Base-by-base conservation (phyloP, 2,797 vertebrate species). In the Naso thynnoides region DNA sequence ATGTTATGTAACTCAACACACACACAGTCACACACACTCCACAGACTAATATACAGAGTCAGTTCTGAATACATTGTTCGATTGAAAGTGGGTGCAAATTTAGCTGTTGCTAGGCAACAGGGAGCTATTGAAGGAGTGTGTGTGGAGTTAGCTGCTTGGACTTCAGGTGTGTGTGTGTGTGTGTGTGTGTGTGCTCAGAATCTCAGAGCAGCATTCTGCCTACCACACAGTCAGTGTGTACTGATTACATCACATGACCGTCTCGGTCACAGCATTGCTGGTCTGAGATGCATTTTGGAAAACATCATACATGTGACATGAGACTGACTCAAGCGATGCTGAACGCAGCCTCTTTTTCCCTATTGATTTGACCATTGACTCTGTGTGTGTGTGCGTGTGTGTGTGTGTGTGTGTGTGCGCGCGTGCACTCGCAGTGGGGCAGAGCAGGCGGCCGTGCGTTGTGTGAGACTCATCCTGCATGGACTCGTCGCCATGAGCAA, bases 401-500 rank as follows among this genome's bases (percentile, higher is more conserved):
- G 45, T 21, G 45, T 18, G 41, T 47, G 31, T 48, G 58, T 50
- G 65, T 73, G 67, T 56, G 54, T 53, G 61, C 66, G 36, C 70
- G 31, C 26, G 38, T 52, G 67, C 21, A 36, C 2, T n/a, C 0
- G 18, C 29, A 86, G 86, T 0, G 2, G 74, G 61, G 62, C 73
- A 57, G 82, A 38, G 80, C 55, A 13, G 76, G 78, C 50, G n/a
- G 68, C 71, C 27, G 57, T 76, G 59, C 0, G 8, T 71, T 49
- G 39, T 78, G 59, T 91, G 84, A 91, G 71, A 47, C 33, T 78
- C 79, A 57, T 82, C 84, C 76, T 84, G 62, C 69, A 78, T 86
- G 81, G 85, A 87, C 66, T 49, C 36, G 57, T 86, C 88, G 19
- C 79, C 88, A 92, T 93, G 91, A 92, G 88, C 88, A 90, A 84